A percentile compares a stretch with the other conserved stretches of the same genome.
These are phyloP conservation scores for Kradibia gibbosae DNA, from an alignment of 1,140 invertebrate species.

Conservation along the genomic window DNA sequence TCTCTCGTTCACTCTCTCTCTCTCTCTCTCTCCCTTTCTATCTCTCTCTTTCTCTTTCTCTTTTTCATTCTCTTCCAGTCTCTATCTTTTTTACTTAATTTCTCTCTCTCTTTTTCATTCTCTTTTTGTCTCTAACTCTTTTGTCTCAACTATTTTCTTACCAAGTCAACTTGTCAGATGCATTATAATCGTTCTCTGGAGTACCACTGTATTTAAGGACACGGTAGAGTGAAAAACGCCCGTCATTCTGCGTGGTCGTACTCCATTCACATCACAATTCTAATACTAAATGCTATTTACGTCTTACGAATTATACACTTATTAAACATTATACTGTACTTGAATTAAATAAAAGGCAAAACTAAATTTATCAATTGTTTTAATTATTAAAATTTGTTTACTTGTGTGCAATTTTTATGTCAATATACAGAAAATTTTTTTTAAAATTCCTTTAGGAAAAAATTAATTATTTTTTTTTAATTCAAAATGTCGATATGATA, in stretches of 20 bases:
- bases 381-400: not conserved
- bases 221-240: not conserved
- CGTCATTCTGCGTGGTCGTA: not conserved
- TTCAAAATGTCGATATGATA: no score
- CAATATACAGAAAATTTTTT: no score
- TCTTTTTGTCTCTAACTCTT: not conserved
- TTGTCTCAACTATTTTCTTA: not conserved
- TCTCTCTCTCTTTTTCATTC: no score
- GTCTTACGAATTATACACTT: not conserved
- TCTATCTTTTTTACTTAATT: no score
- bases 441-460: no score
- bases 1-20: no score
- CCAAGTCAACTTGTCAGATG: not conserved
- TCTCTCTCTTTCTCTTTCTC: no score
- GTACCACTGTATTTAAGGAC: not conserved
- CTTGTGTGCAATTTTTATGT: not conserved
- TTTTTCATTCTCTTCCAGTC: no score
- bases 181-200: slow-evolving; percentile 4
- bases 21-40: no score
- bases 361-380: not conserved
- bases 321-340: not conserved
- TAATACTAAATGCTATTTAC: not conserved
- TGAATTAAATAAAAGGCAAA: not conserved
- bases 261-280: not conserved
- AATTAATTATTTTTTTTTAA: no score